A percentile compares a stretch with the other conserved stretches of the same genome.
phyloP scores from a whole-genome alignment of 1,140 invertebrate genomes.

The Dolichoris vasculosae region DNA sequence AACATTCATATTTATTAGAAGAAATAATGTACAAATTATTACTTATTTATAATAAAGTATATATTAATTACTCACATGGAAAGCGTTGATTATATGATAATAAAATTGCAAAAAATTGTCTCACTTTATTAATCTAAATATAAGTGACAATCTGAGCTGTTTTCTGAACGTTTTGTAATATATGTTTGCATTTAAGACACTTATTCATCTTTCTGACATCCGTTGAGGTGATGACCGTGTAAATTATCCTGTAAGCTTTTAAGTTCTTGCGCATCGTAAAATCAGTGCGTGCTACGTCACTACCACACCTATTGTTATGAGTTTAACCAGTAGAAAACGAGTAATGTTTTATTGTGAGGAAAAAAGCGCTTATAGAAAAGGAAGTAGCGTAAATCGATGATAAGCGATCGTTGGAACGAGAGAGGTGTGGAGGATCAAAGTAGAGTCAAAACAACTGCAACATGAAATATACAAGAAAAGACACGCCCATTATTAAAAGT shows the following conservation, averaged over 20 bases:
- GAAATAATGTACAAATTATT: too few species aligned
- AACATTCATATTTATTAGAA: too few species aligned
- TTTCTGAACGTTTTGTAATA: background rate
- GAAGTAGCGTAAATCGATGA: background rate
- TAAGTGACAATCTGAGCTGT: too few species aligned
- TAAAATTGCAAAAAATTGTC: too few species aligned
- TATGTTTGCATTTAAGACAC: background rate
- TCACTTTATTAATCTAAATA: too few species aligned
- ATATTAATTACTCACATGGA: too few species aligned
- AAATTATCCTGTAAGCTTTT: constrained; percentile 71
- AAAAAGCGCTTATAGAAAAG: background rate
- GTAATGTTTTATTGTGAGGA: background rate
- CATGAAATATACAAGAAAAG: constrained; percentile 40
- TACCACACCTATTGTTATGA: constrained; percentile 62
- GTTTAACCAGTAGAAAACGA: constrained; percentile 15
- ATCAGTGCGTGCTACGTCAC: constrained; percentile 56
- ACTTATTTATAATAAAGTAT: too few species aligned
- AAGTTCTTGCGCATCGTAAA: constrained; percentile 65
- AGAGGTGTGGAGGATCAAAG: background rate
- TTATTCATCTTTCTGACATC: background rate
- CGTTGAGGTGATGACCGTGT: background rate
- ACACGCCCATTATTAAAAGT: constrained; percentile 2
- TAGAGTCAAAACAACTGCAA: background rate
- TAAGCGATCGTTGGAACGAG: background rate
- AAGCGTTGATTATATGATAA: too few species aligned